These are phyloP conservation scores for Mus minutoides DNA, from an alignment of 2,797 vertebrate species.

Conservation along the genomic window DNA sequence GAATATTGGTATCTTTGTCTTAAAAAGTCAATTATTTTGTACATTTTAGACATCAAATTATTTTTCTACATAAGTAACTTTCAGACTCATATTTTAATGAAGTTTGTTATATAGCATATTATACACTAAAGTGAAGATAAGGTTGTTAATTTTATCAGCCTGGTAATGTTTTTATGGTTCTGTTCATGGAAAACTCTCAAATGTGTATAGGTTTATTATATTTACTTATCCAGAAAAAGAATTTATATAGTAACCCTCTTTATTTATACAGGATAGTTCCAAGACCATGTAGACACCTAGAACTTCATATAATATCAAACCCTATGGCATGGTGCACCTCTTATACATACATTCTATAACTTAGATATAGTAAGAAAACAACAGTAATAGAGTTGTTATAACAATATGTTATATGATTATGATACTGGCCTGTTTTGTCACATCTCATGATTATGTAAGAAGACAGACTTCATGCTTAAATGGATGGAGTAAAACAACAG, in stretches of 20 bases:
- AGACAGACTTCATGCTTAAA: too few relatives aligned
- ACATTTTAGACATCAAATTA: background rate
- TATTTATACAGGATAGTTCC: background rate
- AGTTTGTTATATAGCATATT: constrained; percentile 22
- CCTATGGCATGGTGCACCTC: background rate
- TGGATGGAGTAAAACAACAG: background rate
- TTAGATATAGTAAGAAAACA: background rate
- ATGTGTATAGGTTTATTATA: constrained; percentile 22
- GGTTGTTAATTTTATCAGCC: constrained; percentile 49
- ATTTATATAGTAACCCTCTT: background rate
- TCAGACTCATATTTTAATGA: constrained; percentile 24
- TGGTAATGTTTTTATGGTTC: background rate
- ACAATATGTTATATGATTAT: background rate
- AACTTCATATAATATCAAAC: background rate
- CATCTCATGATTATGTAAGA: too few relatives aligned
- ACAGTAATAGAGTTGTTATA: background rate
- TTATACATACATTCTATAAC: background rate
- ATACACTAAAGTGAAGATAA: constrained; percentile 23
- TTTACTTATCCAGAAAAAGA: constrained; percentile 15
- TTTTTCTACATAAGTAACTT: constrained; percentile 59
- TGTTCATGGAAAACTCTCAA: constrained; percentile 30
- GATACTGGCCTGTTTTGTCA: background rate
- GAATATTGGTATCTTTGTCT: background rate
- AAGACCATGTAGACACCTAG: background rate
- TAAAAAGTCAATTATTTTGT: constrained; percentile 48